Conservation (phyloP, 2,888 invertebrate species). For the Monoplex corrugatus region DNA sequence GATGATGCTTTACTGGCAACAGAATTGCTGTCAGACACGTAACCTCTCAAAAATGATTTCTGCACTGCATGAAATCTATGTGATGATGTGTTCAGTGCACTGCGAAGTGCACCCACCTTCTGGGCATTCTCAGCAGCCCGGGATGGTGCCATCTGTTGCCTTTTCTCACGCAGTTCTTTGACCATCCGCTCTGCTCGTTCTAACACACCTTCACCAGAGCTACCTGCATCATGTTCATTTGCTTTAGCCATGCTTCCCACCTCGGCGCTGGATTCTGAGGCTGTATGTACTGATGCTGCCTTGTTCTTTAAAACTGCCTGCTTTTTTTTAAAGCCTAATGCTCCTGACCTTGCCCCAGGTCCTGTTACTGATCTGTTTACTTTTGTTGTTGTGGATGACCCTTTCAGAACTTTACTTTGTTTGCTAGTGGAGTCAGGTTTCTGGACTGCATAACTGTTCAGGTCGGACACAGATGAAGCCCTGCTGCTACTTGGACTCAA, state of each 20-base stretch:
- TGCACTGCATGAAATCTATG: neutral
- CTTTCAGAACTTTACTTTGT: neutral
- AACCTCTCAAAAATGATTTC: slow-evolving; percentile 1
- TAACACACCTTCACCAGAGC: slow-evolving; percentile 55
- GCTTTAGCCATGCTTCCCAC: neutral
- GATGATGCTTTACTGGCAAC: neutral
- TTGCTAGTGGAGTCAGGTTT: slow-evolving; percentile 41
- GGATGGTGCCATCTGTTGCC: slow-evolving; percentile 51
- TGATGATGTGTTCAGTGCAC: slow-evolving; percentile 8
- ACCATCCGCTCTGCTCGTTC: slow-evolving; percentile 72
- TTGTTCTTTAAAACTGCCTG: neutral
- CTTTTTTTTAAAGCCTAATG: neutral
- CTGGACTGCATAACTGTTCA: neutral
- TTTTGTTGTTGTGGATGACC: neutral
- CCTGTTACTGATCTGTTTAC: neutral
- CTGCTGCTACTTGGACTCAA: neutral
- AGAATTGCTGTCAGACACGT: slow-evolving; percentile 29
- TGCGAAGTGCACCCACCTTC: neutral
- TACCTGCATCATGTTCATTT: neutral
- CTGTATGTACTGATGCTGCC: neutral
- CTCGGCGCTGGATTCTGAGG: neutral
- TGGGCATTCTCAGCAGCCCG: neutral
- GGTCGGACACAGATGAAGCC: neutral
- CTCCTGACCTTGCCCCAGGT: neutral
- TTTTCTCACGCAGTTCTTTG: slow-evolving; percentile 68